Evolutionary conservation across 2,113 vertebrate genomes (phyloP).

Genomic region (Pitta sordida): DNA sequence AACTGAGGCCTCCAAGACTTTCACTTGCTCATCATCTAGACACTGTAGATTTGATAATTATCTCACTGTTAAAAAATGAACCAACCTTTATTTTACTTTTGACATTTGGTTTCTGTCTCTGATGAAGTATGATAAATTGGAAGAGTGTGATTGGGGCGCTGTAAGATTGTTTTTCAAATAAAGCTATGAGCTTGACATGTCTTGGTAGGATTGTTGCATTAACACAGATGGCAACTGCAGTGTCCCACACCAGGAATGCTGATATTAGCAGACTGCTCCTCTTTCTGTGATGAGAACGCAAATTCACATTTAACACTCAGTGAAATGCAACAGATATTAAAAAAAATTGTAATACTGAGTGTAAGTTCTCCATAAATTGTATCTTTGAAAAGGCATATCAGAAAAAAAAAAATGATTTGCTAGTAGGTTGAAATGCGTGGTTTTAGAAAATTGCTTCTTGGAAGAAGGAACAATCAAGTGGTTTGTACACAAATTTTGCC

Average conservation of each 20-base stretch:
- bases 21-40: not conserved
- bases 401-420: not conserved
- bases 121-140: not conserved
- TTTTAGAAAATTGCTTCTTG: not conserved
- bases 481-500: not conserved
- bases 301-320: not conserved
- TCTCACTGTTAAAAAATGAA: not conserved
- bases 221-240: not conserved
- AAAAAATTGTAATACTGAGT: not conserved
- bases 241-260: not conserved
- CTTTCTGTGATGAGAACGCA: not conserved
- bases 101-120: not conserved
- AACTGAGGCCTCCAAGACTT: not conserved
- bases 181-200: fast-evolving
- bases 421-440: not conserved
- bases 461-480: not conserved
- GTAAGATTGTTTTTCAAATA: not conserved
- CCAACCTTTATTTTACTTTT: not conserved
- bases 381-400: not conserved
- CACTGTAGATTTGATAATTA: not conserved
- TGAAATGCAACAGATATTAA: not conserved
- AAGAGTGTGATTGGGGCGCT: not conserved
- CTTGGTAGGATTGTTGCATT: not conserved
- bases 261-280: not conserved
- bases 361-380: not conserved